Evolutionary conservation across 1,140 invertebrate genomes (phyloP), one percentile per base, ranked within the genome.

Genomic region (Calliopsis andreniformis): DNA sequence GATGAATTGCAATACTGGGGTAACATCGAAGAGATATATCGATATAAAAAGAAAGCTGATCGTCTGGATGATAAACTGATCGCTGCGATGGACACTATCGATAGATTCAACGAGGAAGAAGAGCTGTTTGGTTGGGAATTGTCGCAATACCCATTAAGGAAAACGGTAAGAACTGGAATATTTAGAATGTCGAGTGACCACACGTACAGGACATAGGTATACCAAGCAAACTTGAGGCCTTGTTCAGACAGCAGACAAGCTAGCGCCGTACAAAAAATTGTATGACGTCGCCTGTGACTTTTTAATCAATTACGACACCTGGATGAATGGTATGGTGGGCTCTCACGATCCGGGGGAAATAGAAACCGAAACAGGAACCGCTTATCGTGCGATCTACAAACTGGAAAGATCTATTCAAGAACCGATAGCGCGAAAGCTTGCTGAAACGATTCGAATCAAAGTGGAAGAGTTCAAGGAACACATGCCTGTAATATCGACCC

Each of bases 71-170:
- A 94, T 75, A 88, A 90, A 23, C 89, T 96, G 77, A 87, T 94
- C 0, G 85, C 84, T 7, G 98, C 97, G 12, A 94, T 97, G 87
- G 94, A 95, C 47, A 96, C 94, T 79, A 98, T 98, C 71, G 96
- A 98, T 86, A 93, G 95, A 68, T 98, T 99, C 82, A 99, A 99
- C 89, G 95, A 95, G 87, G 98, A 99, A 89, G 98, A 99, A 89
- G 93, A 94, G 76, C 94, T 97, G 39, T 99, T 98, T 89, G 96
- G 95, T 16, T 99, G 97, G 95, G 96, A 98, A 88, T 88, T 95
- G 14, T 98, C 98, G 0, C 94, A 96, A 66, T 99, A 99, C 94
- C 97, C 98, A 0, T 92, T 96, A 70, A 93, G 98, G 70, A 96
- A 94, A 84, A 87, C 93, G 83, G 94, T 95, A 86, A 59, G 35